A percentile compares a stretch with the other conserved stretches of the same genome.
These are phyloP conservation scores for Lagodon rhomboides DNA, from an alignment of 2,797 vertebrate species.

Conservation along the genomic window DNA sequence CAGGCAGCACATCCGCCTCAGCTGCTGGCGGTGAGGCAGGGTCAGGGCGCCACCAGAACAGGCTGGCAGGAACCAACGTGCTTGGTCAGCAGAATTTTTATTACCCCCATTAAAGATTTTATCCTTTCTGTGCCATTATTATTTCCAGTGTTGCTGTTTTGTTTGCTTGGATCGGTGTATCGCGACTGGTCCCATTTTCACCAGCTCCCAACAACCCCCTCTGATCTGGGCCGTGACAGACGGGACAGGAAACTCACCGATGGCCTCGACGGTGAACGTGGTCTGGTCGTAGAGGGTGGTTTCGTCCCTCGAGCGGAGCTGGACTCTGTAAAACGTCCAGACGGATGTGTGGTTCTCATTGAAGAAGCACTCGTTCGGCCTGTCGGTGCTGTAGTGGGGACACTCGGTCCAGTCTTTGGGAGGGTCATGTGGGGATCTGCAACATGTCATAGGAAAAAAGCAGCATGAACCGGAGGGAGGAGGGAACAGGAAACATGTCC, in stretches of 20 bases:
- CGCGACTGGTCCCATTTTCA: neutral
- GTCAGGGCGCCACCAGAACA: too few species aligned
- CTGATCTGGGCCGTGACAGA: neutral
- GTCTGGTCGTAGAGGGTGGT: slow-evolving; percentile 85
- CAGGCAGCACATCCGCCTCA: too few species aligned
- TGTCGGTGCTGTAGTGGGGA: slow-evolving; percentile 89
- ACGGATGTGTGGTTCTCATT: slow-evolving; percentile 89
- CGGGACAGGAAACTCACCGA: slow-evolving; percentile 84
- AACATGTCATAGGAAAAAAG: neutral
- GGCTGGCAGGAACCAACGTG: too few species aligned
- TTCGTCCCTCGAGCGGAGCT: slow-evolving; percentile 85
- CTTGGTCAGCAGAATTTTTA: too few species aligned
- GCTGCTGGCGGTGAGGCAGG: too few species aligned
- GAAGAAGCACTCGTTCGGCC: slow-evolving; percentile 93
- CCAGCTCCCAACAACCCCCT: neutral
- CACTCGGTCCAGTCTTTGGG: slow-evolving; percentile 91
- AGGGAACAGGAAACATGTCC: neutral
- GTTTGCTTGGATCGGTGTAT: too few species aligned
- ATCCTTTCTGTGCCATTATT: too few species aligned
- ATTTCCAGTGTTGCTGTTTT: too few species aligned
- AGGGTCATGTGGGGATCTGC: slow-evolving; percentile 34
- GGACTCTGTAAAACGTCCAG: slow-evolving; percentile 91
- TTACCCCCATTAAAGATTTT: too few species aligned
- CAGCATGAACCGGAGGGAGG: neutral
- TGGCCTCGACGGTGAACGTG: slow-evolving; percentile 89